Percentiles rank a stretch among this genome's conserved stretches.
Evolutionary conservation across 2,797 vertebrate species (phyloP).

Genomic region (Acomys russatus): DNA sequence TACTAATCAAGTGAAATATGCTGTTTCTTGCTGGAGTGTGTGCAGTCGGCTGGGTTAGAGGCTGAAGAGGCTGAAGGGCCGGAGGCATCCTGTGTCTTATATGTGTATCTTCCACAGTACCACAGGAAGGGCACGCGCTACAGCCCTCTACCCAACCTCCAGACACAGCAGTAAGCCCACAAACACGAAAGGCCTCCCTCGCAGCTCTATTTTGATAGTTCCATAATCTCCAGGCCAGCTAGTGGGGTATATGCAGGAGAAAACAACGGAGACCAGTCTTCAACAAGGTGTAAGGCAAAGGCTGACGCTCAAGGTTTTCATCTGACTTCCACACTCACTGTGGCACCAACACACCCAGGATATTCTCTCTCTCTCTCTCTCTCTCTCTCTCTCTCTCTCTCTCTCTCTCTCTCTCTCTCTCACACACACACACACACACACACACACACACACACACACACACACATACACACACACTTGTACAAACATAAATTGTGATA

Average conservation of each 20-base stretch:
- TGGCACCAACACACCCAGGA: neutral
- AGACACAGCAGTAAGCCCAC: neutral
- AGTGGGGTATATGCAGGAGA: too few relatives aligned
- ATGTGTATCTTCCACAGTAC: neutral
- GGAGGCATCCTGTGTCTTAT: too few relatives aligned
- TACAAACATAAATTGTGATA: neutral
- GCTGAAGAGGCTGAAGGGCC: too few relatives aligned
- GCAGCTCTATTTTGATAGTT: neutral
- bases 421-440: neutral
- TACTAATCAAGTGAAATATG: neutral
- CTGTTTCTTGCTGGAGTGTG: slow-evolving; percentile 62
- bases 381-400: too few relatives aligned
- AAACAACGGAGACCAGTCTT: too few relatives aligned
- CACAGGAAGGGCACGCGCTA: fast-evolving
- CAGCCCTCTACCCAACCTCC: fast-evolving
- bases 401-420: too few relatives aligned
- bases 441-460: neutral
- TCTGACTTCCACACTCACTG: neutral
- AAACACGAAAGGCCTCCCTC: neutral
- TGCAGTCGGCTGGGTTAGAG: neutral
- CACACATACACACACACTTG: neutral
- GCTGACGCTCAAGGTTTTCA: neutral
- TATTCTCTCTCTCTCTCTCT: too few relatives aligned
- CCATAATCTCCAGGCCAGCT: neutral
- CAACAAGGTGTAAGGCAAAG: neutral